A percentile compares a stretch with the other conserved stretches of the same genome.
Evolutionary conservation across 2,888 invertebrate genomes (phyloP).

Genomic region (Margaritifera margaritifera): DNA sequence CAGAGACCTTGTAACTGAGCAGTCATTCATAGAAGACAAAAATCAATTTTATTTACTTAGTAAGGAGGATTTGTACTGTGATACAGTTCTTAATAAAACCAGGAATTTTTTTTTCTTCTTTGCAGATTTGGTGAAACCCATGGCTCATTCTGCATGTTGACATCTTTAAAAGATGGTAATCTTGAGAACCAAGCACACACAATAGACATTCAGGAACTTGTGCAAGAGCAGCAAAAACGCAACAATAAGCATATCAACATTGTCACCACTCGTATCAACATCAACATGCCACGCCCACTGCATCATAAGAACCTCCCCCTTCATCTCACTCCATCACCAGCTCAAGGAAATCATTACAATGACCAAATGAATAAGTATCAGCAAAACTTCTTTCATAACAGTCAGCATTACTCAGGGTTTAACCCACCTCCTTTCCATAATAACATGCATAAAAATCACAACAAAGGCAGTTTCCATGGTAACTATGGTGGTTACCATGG

Average conservation of each 20-base stretch:
- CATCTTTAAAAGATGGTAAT: conserved; percentile 51
- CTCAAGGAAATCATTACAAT: too few species aligned
- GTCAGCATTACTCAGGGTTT: background rate
- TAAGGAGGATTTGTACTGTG: background rate
- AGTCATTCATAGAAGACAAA: too few species aligned
- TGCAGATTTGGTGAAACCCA: conserved; percentile 63
- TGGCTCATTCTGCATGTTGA: conserved; percentile 59
- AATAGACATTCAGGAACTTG: conserved; percentile 54
- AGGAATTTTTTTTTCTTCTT: conserved; percentile 4
- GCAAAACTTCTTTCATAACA: background rate
- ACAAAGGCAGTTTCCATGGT: conserved; percentile 6
- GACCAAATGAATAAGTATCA: too few species aligned
- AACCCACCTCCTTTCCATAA: conserved; percentile 4
- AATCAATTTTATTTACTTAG: too few species aligned
- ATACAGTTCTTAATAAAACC: background rate
- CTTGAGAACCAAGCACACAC: conserved; percentile 55
- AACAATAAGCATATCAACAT: conserved; percentile 44
- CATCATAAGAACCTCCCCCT: conserved; percentile 34
- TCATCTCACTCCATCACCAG: background rate
- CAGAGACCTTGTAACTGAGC: too few species aligned
- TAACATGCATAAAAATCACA: conserved; percentile 5
- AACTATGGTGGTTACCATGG: background rate
- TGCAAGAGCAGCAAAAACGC: conserved; percentile 46
- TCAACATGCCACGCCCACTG: conserved; percentile 34
- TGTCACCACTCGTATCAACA: conserved; percentile 47